Evolutionary conservation across 2,113 vertebrate species (phyloP), one percentile per base, ranked within the genome.

Genomic region (Ia io): DNA sequence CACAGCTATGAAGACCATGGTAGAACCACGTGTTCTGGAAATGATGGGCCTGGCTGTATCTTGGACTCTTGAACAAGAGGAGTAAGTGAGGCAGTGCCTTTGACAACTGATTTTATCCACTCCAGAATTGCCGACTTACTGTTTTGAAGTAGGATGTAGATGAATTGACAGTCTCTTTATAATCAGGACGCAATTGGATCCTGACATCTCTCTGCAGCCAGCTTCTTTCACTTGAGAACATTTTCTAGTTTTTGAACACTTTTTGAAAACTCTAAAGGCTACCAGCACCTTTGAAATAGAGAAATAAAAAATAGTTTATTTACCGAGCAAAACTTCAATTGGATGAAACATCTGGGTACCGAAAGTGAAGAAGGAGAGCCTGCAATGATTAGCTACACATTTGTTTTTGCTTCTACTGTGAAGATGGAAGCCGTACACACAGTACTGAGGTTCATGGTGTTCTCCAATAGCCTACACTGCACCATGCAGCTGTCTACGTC

Each of bases 391-490:
- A 91, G 25, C 28, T 76, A 61, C 42, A 22, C 61, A 61, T 92
- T 93, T 95, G 65, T 79, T 96, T 84, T 86, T 74, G 56, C 28
- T 95, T 95, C 76, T 30, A 20, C 30, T 3, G 25, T 49, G 49
- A 92, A 89, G 67, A 83, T 44, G 25, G 76, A 92, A 90, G 47
- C 16, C 61, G 8, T 17, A 51, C 35, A 35, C 61, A 70, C 5
- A 85, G 20, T 32, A 32, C 18, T 22, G 22, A 82, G 69, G 14
- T 18, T 79, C 17, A 22, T 28, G 88, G 6, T 84, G 40, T 11
- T 78, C 70, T 77, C 49, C 28, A 20, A 13, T 11, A 42, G 56
- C 42, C 32, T 28, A 37, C 1, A 10, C 35, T 63, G 25, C 25
- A 74, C 25, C 18, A 44, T 67, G 17, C 10, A 14, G 18, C n/a